These are phyloP conservation scores for Labeo rohita DNA, from an alignment of 2,113 vertebrate species.

Conservation along the genomic window DNA sequence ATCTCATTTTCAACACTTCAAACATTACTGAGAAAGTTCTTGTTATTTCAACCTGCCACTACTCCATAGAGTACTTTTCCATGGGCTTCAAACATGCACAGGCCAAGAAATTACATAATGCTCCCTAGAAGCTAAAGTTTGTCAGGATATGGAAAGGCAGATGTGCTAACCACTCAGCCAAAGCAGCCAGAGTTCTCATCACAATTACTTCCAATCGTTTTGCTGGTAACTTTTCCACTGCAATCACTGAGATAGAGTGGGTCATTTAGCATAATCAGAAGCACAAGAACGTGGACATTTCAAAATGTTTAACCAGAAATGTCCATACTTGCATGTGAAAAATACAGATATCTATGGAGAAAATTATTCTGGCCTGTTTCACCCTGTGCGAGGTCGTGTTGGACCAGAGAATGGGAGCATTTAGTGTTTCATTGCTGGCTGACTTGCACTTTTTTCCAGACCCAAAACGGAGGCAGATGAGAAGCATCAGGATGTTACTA, in stretches of 20 bases:
- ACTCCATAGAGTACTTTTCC: conserved; percentile 1
- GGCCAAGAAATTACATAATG: conserved; percentile 34
- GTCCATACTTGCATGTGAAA: neutral
- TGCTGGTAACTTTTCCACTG: neutral
- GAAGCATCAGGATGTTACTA: conserved; percentile 13
- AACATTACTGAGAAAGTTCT: neutral
- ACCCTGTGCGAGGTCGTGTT: neutral
- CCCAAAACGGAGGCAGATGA: conserved; percentile 27
- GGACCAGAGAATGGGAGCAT: conserved; percentile 2
- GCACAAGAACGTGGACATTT: neutral
- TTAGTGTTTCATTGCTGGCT: conserved; percentile 9
- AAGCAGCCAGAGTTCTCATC: neutral
- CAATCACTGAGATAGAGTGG: neutral
- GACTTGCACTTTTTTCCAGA: neutral
- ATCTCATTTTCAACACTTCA: conserved; percentile 13
- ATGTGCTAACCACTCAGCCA: neutral
- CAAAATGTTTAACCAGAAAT: neutral
- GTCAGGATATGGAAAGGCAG: conserved; percentile 13
- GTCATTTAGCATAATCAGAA: conserved; percentile 10
- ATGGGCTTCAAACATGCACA: neutral
- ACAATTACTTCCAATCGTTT: neutral
- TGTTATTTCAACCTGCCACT: conserved; percentile 3
- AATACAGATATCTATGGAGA: neutral
- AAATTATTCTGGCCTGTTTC: neutral
- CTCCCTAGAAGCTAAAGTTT: conserved; percentile 23